Percentiles rank a stretch among this genome's conserved stretches.
phyloP scores from a whole-genome alignment of 2,113 vertebrate species.

The Hippolais icterina region DNA sequence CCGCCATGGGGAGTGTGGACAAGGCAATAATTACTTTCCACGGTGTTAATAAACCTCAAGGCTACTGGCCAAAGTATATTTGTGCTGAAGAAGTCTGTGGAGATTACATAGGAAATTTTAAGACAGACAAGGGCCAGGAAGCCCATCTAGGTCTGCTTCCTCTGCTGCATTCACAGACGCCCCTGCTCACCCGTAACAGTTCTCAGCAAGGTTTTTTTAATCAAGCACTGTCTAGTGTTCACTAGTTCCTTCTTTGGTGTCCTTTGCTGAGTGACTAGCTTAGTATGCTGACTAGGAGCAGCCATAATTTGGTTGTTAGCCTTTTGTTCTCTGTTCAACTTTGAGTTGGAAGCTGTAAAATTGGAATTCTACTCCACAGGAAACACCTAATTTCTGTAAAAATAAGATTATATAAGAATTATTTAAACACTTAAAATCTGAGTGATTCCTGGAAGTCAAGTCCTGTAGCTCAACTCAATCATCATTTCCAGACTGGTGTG shows the following conservation, averaged over 20 bases:
- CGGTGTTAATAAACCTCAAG: conserved; percentile 65
- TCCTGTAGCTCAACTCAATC: not conserved
- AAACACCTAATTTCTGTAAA: not conserved
- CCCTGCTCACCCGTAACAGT: not conserved
- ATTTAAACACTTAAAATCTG: not conserved
- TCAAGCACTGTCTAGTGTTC: not conserved
- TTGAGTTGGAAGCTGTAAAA: not conserved
- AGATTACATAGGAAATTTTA: conserved; percentile 72
- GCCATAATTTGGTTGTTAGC: not conserved
- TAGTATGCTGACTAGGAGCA: not conserved
- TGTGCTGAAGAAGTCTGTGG: conserved; percentile 54
- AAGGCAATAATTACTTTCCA: conserved; percentile 61
- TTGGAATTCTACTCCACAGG: not conserved
- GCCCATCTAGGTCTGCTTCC: conserved; percentile 52
- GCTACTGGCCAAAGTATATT: conserved; percentile 72
- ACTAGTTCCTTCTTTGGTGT: not conserved
- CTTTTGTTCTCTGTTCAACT: not conserved
- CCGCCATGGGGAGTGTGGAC: conserved; percentile 47
- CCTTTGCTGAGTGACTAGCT: not conserved
- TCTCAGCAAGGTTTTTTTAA: not conserved
- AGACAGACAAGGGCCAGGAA: conserved; percentile 65
- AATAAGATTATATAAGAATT: not conserved
- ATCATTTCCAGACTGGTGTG: not conserved
- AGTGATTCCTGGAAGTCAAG: not conserved
- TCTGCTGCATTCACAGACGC: not conserved